A percentile compares a stretch with the other conserved stretches of the same genome.
These are phyloP conservation scores for Hoplias malabaricus DNA, from an alignment of 2,113 vertebrate species.

Conservation along the genomic window DNA sequence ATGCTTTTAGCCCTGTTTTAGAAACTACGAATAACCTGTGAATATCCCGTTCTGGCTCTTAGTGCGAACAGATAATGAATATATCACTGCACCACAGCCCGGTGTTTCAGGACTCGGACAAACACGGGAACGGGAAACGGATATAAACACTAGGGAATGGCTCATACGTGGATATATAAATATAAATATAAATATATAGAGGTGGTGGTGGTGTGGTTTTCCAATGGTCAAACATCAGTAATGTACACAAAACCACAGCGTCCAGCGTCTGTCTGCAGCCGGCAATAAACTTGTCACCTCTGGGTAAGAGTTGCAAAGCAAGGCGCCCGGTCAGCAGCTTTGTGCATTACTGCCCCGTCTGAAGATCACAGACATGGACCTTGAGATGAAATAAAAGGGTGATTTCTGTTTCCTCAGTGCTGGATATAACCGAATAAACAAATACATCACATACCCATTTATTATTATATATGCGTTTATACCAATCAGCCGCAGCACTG, in stretches of 20 bases:
- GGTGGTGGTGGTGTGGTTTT: too few species aligned
- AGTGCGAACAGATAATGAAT: neutral
- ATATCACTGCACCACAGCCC: neutral
- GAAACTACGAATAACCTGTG: slow-evolving; percentile 29
- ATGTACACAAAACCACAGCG: neutral
- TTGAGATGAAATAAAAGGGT: slow-evolving; percentile 14
- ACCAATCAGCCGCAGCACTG: too few species aligned
- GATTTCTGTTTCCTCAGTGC: neutral
- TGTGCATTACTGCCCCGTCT: neutral
- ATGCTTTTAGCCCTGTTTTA: slow-evolving; percentile 27
- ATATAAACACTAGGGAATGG: neutral
- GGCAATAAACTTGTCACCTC: slow-evolving; percentile 4
- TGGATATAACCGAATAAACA: neutral
- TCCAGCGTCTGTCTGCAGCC: neutral
- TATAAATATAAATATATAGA: neutral
- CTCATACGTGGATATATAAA: too few species aligned
- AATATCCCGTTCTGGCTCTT: slow-evolving; percentile 4
- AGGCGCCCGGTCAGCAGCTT: neutral
- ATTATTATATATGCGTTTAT: too few species aligned
- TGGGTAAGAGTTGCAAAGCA: slow-evolving; percentile 8
- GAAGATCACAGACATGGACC: neutral
- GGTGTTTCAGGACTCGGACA: neutral
- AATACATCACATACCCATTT: too few species aligned
- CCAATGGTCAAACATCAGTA: neutral
- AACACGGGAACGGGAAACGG: neutral